A percentile compares a stretch with the other conserved stretches of the same genome.
Conservation (phyloP, 37 sponge, comb jelly and placozoan genomes). For the Tethya wilhelma region DNA sequence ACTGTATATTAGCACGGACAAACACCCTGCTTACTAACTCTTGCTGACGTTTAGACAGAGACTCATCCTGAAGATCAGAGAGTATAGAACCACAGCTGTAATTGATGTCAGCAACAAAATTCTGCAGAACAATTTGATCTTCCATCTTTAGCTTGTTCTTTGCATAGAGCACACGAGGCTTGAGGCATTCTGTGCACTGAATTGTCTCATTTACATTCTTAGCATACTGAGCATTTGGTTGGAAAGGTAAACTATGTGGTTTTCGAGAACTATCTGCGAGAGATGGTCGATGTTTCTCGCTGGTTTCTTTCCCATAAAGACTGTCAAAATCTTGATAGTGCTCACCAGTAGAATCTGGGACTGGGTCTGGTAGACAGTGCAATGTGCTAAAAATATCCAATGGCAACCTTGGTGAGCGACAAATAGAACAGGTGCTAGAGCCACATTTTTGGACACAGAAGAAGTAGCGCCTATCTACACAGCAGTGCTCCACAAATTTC, state of each 20-base stretch:
- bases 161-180: slow-evolving; percentile 24
- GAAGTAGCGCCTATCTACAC: slow-evolving; percentile 15
- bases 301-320: not conserved
- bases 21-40: slow-evolving; percentile 3
- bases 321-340: slow-evolving; percentile 14
- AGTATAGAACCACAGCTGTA: slow-evolving; percentile 23
- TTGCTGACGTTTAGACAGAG: not conserved
- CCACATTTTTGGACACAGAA: slow-evolving; percentile 33
- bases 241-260: slow-evolving; percentile 37
- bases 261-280: not conserved
- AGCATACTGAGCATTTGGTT: slow-evolving; percentile 43
- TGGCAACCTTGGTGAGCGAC: slow-evolving; percentile 7
- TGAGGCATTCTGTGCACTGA: slow-evolving; percentile 10
- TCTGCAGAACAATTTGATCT: not conserved
- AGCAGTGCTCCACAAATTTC: slow-evolving; percentile 24
- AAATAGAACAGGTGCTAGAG: not conserved
- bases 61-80: not conserved
- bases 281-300: slow-evolving; percentile 14
- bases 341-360: not conserved
- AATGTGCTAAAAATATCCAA: not conserved
- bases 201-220: slow-evolving; percentile 18
- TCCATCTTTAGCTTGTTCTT: not conserved
- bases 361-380: slow-evolving; percentile 8
- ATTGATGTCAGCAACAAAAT: not conserved
- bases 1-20: slow-evolving; percentile 29